phyloP scores from a whole-genome alignment of 2,113 vertebrate genomes.

The Mugil cephalus region DNA sequence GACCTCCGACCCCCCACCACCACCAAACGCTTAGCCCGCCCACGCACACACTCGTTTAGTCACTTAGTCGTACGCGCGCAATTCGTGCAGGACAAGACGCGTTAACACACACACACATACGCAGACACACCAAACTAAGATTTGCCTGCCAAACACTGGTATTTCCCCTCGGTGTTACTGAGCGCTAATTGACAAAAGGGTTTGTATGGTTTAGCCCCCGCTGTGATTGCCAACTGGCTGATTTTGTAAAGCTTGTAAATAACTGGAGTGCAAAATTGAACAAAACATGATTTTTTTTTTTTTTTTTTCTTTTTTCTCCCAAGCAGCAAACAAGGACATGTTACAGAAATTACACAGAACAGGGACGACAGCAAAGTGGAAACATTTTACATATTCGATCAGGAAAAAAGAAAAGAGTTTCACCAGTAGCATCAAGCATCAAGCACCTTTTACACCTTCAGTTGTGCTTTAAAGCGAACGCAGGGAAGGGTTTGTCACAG shows the following conservation, averaged over 20 bases:
- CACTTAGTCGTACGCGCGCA: too few species aligned
- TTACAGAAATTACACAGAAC: not conserved
- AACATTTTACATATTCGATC: conserved; percentile 12
- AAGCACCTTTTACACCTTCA: too few species aligned
- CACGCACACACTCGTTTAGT: conserved; percentile 20
- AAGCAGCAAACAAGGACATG: not conserved
- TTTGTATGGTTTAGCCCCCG: conserved; percentile 56
- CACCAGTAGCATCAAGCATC: too few species aligned
- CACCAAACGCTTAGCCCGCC: conserved; percentile 9
- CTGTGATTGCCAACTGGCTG: conserved; percentile 56
- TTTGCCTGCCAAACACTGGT: conserved; percentile 28
- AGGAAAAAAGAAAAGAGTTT: not conserved
- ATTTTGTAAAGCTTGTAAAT: conserved; percentile 49
- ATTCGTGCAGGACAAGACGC: conserved; percentile 11
- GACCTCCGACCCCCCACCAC: conserved; percentile 33
- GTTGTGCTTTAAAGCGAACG: too few species aligned
- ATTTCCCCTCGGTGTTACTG: conserved; percentile 50
- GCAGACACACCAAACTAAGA: conserved; percentile 15
- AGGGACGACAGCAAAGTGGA: conserved; percentile 5
- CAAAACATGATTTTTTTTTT: conserved; percentile 3
- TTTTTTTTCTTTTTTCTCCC: too few species aligned
- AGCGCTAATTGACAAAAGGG: conserved; percentile 64
- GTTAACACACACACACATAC: not conserved
- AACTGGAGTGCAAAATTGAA: conserved; percentile 24
- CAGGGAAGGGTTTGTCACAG: too few species aligned